A percentile compares a stretch with the other conserved stretches of the same genome.
Conservation (phyloP, 2,888 invertebrate species). For the Diarsia mendica region DNA sequence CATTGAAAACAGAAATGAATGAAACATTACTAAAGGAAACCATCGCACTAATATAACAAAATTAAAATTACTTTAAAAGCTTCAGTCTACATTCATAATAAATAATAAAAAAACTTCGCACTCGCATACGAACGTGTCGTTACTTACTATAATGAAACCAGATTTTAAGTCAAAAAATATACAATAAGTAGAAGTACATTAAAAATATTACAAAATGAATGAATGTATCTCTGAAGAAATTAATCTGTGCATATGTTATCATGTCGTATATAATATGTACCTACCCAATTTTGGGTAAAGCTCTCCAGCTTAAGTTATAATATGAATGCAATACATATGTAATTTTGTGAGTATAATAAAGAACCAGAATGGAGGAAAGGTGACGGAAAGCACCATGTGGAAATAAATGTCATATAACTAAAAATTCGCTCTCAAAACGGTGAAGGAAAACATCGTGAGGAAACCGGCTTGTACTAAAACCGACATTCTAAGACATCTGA, state of each 20-base stretch:
- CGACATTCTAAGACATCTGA: too few species aligned
- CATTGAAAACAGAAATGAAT: background rate
- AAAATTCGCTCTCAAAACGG: too few species aligned
- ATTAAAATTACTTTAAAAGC: conserved; percentile 43
- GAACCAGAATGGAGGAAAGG: too few species aligned
- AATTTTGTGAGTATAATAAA: background rate
- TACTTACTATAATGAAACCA: conserved; percentile 38
- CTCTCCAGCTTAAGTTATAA: background rate
- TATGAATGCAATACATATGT: background rate
- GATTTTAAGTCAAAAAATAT: conserved; percentile 15
- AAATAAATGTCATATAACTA: too few species aligned
- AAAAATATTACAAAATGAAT: conserved; percentile 18
- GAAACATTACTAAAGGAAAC: background rate
- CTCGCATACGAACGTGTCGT: background rate
- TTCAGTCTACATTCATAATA: conserved; percentile 1
- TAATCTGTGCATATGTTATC: background rate
- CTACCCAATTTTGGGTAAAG: background rate
- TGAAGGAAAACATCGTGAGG: too few species aligned
- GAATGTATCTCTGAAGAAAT: background rate
- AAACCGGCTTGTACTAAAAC: too few species aligned
- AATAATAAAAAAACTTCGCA: conserved; percentile 15
- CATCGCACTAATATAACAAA: background rate
- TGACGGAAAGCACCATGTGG: too few species aligned
- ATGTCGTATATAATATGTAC: background rate
- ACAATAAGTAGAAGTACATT: conserved; percentile 13